These are phyloP conservation scores for Zaprionus ornatus DNA, from an alignment of 1,140 invertebrate genomes.

Conservation along the genomic window DNA sequence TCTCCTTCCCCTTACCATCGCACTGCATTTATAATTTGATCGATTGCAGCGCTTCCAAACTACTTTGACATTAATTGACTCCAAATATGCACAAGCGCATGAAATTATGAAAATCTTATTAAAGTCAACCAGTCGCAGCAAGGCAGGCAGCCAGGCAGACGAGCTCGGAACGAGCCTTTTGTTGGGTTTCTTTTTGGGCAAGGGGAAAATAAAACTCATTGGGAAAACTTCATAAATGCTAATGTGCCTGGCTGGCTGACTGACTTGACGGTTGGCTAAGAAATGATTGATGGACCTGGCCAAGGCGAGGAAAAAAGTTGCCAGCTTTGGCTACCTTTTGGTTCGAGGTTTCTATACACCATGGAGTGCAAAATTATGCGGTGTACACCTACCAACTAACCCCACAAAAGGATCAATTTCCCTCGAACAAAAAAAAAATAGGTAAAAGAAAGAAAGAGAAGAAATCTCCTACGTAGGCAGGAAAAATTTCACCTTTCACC, in stretches of 20 bases:
- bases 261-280: constrained; percentile 53
- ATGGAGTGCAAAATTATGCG: constrained; percentile 70
- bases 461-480: background rate
- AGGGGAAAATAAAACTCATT: constrained; percentile 43
- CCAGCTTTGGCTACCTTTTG: constrained; percentile 18
- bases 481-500: constrained; percentile 60
- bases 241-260: constrained; percentile 53
- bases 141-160: constrained; percentile 16
- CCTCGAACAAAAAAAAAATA: constrained; percentile 2
- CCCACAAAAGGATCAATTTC: constrained; percentile 61
- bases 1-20: background rate
- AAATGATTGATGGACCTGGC: constrained; percentile 72
- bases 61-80: constrained; percentile 82
- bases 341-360: constrained; percentile 55
- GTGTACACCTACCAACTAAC: constrained; percentile 32
- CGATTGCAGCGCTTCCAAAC: constrained; percentile 64
- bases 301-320: constrained; percentile 44
- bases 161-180: constrained; percentile 28
- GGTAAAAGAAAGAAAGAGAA: constrained; percentile 3
- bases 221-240: constrained; percentile 75
- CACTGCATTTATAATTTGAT: constrained; percentile 72
- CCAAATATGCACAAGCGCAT: constrained; percentile 81
- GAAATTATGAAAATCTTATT: constrained; percentile 81
- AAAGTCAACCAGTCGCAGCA: constrained; percentile 59
- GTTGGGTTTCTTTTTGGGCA: constrained; percentile 15